Evolutionary conservation across 2,113 vertebrate species (phyloP).

Genomic region (Pseudolaguvia tuberculata): DNA sequence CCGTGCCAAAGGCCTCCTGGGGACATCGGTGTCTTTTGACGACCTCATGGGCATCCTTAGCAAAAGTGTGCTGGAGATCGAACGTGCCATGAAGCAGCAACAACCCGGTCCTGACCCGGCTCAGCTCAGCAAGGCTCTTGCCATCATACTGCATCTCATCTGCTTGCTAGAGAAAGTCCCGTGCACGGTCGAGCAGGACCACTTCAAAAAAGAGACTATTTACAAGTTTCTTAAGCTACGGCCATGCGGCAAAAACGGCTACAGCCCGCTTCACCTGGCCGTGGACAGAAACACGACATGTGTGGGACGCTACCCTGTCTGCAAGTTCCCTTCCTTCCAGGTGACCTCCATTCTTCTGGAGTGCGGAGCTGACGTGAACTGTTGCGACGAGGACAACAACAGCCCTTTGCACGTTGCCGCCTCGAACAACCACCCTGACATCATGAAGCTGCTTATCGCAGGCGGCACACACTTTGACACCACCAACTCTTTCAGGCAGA

Average conservation of each 20-base stretch:
- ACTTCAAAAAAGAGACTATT: slow-evolving; percentile 97
- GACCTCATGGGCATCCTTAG: slow-evolving; percentile 95
- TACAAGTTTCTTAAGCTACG: slow-evolving; percentile 94
- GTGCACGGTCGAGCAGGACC: slow-evolving; percentile 89
- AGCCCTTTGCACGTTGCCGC: slow-evolving; percentile 92
- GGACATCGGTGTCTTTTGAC: slow-evolving; percentile 90
- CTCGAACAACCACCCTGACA: slow-evolving; percentile 93
- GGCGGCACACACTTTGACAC: slow-evolving; percentile 95
- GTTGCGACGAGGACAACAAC: slow-evolving; percentile 90
- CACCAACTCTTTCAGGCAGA: slow-evolving; percentile 88
- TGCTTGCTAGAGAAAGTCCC: slow-evolving; percentile 95
- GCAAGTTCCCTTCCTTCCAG: slow-evolving; percentile 94
- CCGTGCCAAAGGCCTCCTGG: slow-evolving; percentile 89
- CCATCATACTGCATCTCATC: slow-evolving; percentile 96
- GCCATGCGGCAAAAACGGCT: slow-evolving; percentile 91
- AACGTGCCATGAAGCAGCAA: slow-evolving; percentile 82
- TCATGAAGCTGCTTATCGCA: slow-evolving; percentile 96
- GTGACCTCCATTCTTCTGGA: slow-evolving; percentile 91
- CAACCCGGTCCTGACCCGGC: slow-evolving; percentile 78
- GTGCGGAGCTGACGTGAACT: slow-evolving; percentile 90
- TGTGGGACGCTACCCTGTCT: slow-evolving; percentile 94
- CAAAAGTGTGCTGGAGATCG: slow-evolving; percentile 96
- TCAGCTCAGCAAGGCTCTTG: slow-evolving; percentile 94
- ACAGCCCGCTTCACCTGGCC: slow-evolving; percentile 92
- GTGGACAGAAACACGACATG: slow-evolving; percentile 95